Base-by-base conservation (phyloP, 2,888 invertebrate genomes). In the Shargacucullia verbasci region DNA sequence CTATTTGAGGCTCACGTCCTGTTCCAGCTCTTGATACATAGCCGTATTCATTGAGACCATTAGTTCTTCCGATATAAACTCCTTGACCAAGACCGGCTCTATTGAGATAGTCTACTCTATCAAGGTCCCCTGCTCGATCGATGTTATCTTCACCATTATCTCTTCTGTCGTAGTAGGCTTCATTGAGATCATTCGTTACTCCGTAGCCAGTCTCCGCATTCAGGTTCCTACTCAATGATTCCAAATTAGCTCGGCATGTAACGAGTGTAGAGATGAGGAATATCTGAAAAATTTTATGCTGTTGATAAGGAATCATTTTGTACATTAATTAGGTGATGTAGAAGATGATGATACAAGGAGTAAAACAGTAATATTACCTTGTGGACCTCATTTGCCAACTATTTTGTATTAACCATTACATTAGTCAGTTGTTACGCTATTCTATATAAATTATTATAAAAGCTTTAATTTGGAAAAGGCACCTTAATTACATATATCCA, bases 161-260 rank as follows among this genome's bases (percentile, higher is more conserved):
- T 47, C 15, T 11, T 27, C 11, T 8, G 1, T 53, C 7, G 27
- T 35, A 27, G 27, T 35, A 27, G 7, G 27, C 35, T 29, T 12
- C 27, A 20, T 31, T 27, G 43, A 60, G 38, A 48, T 61, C 13
- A 40, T 60, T 48, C 7, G n/a, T 12, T 14, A 27, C 39, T 37
- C 27, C 29, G 7, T 11, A 15, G 8, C 12, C 31, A 9, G 50
- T 15, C 14, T 35, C 11, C 20, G 31, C 13, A 12, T 60, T 27
- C 10, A 29, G 12, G 8, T 52, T 43, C 13, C 14, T 29, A 13
- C 1, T 58, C 59, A 14, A 1, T n/a, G 27, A 14, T 29, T 14
- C 53, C 6, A 40, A 31, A 37, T 64, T 47, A 13, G 39, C 33
- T 39, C 44, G 61, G 33, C 64, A 40, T 9, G 63, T 37, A 31